phyloP scores from a whole-genome alignment of 2,797 vertebrate species.

The Cirrhinus molitorella region DNA sequence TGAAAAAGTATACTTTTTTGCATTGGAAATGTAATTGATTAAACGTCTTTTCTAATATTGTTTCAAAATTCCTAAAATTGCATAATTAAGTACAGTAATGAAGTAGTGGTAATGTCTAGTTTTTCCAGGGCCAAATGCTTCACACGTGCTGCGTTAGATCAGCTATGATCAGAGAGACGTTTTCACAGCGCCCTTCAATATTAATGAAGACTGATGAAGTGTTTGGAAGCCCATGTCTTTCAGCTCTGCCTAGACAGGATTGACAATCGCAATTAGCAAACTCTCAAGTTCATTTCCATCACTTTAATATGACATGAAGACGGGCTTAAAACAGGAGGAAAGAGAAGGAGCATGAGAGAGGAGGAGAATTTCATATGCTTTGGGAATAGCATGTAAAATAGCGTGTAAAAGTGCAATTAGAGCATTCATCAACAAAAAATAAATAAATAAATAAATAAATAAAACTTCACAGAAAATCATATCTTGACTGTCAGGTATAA shows the following conservation, averaged over 20 bases:
- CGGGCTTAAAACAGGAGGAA: slow-evolving; percentile 68
- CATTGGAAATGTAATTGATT: background rate
- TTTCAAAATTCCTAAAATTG: background rate
- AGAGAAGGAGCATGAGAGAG: background rate
- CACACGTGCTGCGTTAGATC: slow-evolving; percentile 68
- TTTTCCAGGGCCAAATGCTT: slow-evolving; percentile 9
- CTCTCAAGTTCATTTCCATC: slow-evolving; percentile 85
- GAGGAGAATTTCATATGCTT: slow-evolving; percentile 7
- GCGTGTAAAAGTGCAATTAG: slow-evolving; percentile 5
- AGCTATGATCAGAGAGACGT: slow-evolving; percentile 69
- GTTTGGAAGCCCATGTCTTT: slow-evolving; percentile 80
- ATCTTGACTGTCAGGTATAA: background rate
- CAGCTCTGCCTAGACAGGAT: slow-evolving; percentile 79
- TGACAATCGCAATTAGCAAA: slow-evolving; percentile 86
- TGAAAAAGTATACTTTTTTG: background rate
- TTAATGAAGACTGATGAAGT: slow-evolving; percentile 88
- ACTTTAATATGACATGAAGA: slow-evolving; percentile 83
- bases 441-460: too few relatives aligned
- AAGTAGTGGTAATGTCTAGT: background rate
- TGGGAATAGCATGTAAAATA: background rate
- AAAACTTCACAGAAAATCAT: background rate
- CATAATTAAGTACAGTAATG: background rate
- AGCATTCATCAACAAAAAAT: background rate
- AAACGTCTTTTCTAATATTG: background rate
- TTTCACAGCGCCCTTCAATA: slow-evolving; percentile 78